Percentiles rank a stretch among this genome's conserved stretches.
phyloP scores from a whole-genome alignment of 2,113 vertebrate genomes.

The Gymnarchus niloticus region DNA sequence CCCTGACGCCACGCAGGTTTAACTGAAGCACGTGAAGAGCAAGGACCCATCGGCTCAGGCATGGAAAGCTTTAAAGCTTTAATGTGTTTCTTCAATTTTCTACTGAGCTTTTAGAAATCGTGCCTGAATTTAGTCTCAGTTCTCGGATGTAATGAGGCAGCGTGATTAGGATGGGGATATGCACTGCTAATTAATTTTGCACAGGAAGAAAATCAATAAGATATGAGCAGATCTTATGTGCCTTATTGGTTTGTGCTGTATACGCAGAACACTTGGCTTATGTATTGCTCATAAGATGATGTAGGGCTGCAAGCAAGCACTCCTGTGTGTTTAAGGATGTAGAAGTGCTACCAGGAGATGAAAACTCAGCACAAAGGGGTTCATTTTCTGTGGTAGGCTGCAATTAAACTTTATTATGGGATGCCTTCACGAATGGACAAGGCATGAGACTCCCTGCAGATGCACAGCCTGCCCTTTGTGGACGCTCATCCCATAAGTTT shows the following conservation, averaged over 20 bases:
- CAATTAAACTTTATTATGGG: constrained; percentile 47
- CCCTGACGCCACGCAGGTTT: no score
- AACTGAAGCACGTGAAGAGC: background rate
- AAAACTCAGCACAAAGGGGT: constrained; percentile 48
- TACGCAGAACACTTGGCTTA: background rate
- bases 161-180: constrained; percentile 19
- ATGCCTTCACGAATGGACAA: constrained; percentile 35
- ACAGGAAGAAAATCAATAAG: background rate
- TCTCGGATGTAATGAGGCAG: constrained; percentile 11
- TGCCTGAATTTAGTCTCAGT: background rate
- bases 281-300: background rate
- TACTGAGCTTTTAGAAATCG: background rate
- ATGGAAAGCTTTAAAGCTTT: background rate
- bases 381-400: constrained; percentile 50
- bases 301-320: background rate
- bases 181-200: constrained; percentile 26
- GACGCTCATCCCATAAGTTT: background rate
- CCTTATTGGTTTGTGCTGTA: background rate
- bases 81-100: background rate
- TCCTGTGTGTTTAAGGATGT: no score
- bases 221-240: background rate
- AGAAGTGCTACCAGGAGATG: background rate
- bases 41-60: background rate
- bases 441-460: background rate
- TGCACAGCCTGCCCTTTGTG: no score